These are phyloP conservation scores for Prunella fulvescens DNA, from an alignment of 2,113 vertebrate species.

Conservation along the genomic window DNA sequence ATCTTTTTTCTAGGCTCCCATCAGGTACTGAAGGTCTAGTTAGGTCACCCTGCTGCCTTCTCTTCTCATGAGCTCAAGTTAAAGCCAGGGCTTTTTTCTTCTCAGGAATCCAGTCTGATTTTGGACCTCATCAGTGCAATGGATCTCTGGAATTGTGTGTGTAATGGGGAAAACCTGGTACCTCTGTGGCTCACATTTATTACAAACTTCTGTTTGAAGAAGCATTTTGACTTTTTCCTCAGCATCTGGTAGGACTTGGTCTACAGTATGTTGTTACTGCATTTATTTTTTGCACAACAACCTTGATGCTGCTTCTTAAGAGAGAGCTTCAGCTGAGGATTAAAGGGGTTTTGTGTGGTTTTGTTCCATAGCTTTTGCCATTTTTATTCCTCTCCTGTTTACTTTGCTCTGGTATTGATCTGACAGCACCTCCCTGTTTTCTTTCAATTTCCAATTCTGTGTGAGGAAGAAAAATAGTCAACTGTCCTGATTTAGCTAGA, in stretches of 20 bases:
- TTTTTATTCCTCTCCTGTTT: background rate
- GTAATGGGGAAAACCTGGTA: background rate
- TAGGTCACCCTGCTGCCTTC: background rate
- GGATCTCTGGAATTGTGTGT: background rate
- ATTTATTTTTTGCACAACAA: background rate
- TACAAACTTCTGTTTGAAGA: background rate
- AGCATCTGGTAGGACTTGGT: background rate
- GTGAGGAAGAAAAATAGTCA: conserved; percentile 14
- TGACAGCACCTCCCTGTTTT: conserved; percentile 11
- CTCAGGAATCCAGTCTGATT: background rate
- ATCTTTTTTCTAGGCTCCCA: background rate
- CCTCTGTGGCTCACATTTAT: background rate
- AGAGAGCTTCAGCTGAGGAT: background rate
- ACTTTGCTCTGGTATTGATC: background rate
- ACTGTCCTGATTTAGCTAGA: conserved; percentile 35
- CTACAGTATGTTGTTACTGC: background rate
- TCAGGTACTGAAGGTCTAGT: background rate
- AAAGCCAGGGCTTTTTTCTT: background rate
- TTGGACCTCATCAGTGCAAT: background rate
- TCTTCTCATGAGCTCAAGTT: background rate
- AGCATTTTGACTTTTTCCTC: background rate
- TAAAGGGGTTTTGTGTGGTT: background rate
- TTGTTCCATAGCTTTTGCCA: background rate
- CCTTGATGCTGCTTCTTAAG: background rate
- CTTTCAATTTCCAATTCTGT: conserved; percentile 11